Evolutionary conservation across 23 tunicate species (phyloP).

Genomic region (Halocynthia roretzi): DNA sequence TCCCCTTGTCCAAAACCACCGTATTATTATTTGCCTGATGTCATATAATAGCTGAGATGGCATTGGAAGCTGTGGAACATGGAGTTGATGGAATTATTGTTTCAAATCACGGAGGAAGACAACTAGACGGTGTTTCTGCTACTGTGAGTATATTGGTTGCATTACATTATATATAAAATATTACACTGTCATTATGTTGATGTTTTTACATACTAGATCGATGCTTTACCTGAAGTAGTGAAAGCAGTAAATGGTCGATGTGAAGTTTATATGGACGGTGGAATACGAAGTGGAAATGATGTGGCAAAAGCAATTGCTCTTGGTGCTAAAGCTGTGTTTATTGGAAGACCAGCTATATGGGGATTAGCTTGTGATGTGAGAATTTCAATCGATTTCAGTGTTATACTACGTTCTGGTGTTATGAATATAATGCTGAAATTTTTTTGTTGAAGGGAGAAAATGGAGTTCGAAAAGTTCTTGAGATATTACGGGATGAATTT

Average conservation of each 20-base stretch:
- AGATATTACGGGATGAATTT: slow-evolving; percentile 53
- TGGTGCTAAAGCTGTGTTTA: slow-evolving; percentile 64
- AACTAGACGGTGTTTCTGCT: slow-evolving; percentile 48
- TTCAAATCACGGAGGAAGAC: slow-evolving; percentile 71
- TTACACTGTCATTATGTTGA: no score
- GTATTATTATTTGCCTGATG: no score
- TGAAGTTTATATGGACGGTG: slow-evolving; percentile 64
- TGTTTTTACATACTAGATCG: slow-evolving; percentile 11
- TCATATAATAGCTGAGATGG: slow-evolving; percentile 46
- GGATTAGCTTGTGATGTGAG: slow-evolving; percentile 39
- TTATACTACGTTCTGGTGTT: background rate
- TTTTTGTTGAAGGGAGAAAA: slow-evolving; percentile 34
- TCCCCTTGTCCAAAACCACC: no score
- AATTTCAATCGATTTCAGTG: no score
- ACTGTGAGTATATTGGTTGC: slow-evolving; percentile 8
- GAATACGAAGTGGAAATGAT: slow-evolving; percentile 56
- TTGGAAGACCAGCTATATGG: slow-evolving; percentile 64
- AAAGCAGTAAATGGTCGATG: no score
- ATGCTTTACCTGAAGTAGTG: no score
- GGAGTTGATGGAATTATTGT: slow-evolving; percentile 58
- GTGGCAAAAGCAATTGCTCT: slow-evolving; percentile 54
- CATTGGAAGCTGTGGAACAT: slow-evolving; percentile 34
- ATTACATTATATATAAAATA: no score
- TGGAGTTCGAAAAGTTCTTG: slow-evolving; percentile 48
- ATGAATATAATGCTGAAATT: background rate